Evolutionary conservation across 2,797 vertebrate genomes (phyloP).

Genomic region (Podargus strigoides): DNA sequence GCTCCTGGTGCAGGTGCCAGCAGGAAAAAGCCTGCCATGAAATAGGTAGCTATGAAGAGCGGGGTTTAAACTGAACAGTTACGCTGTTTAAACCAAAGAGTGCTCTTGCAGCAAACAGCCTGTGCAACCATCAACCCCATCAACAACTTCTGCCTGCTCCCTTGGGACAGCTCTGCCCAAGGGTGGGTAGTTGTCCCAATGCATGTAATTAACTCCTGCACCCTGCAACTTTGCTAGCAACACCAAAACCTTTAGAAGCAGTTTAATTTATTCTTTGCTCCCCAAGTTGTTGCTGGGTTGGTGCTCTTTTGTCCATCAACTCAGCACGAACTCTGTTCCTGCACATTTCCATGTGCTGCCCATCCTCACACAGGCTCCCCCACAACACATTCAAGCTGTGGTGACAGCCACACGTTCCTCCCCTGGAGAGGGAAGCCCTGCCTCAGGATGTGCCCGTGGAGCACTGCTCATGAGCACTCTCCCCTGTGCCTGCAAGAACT

Average conservation of each 20-base stretch:
- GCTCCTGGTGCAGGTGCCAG: not conserved
- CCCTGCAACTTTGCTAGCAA: not conserved
- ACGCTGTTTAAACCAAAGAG: not conserved
- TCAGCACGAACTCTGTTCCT: not conserved
- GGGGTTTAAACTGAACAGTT: not conserved
- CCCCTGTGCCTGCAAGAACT: not conserved
- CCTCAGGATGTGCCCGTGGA: not conserved
- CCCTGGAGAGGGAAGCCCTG: not conserved
- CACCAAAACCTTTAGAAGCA: not conserved
- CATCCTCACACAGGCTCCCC: not conserved
- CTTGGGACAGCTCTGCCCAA: not conserved
- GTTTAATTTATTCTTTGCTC: not conserved
- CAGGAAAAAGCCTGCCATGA: not conserved
- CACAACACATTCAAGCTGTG: accelerated
- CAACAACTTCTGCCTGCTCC: not conserved
- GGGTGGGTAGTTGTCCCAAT: not conserved
- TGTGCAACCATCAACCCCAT: not conserved
- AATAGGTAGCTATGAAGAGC: not conserved
- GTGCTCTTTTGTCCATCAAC: not conserved
- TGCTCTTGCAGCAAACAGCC: not conserved
- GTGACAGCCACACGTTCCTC: accelerated
- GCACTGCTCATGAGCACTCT: not conserved
- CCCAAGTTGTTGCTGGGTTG: not conserved
- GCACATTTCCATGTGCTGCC: too few species aligned
- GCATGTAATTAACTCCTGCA: not conserved